Base-by-base conservation (phyloP, 2,797 vertebrate genomes). In the Morus bassanus region DNA sequence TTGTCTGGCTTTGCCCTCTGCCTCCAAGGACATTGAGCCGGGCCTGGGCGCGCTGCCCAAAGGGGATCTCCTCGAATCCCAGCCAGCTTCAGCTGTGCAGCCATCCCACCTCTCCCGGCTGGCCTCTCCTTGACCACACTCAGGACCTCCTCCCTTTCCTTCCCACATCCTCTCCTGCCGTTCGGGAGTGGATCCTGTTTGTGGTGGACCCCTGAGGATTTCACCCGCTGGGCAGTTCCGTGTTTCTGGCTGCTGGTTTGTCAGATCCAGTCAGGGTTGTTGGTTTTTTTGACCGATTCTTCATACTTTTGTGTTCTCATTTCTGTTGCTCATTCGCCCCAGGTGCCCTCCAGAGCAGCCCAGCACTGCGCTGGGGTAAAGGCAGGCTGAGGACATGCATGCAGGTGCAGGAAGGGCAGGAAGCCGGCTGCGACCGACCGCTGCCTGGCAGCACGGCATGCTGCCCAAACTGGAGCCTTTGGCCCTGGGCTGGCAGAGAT, bases 81-180 rank as follows among this genome's bases (percentile, higher is more conserved):
- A 0, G 17, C 54, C 3, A 0, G 33, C 77, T 57, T 80, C 65
- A 54, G 67, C 48, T 3, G 0, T 9, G 6, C 5, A 0, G 43
- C 53, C 11, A 0, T 85, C 63, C 61, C 46, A 41, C 35, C 46
- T 88, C 46, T 89, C 82, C 81, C n/a, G 45, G 43, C 60, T 94
- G 76, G 60, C 56, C 87, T 96, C 65, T 94, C 78, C 68, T 43
- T 85, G 75, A 59, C 68, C 91, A 74, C 3, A 2, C 23, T 19
- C 24, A 63, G 63, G 68, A 76, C 64, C 75, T 87, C 91, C 79
- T 77, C 82, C 85, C 82, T 91, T 94, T 95, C 84, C 57, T 95
- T 87, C 67, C 87, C 88, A 77, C 43, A 51, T 83, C 85, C 85
- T 81, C 75, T 65, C 39, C 60, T 69, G 63, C 78, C 15, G 0